Evolutionary conservation across 2,113 vertebrate species (phyloP).

Genomic region (Orthochromis indermauri): DNA sequence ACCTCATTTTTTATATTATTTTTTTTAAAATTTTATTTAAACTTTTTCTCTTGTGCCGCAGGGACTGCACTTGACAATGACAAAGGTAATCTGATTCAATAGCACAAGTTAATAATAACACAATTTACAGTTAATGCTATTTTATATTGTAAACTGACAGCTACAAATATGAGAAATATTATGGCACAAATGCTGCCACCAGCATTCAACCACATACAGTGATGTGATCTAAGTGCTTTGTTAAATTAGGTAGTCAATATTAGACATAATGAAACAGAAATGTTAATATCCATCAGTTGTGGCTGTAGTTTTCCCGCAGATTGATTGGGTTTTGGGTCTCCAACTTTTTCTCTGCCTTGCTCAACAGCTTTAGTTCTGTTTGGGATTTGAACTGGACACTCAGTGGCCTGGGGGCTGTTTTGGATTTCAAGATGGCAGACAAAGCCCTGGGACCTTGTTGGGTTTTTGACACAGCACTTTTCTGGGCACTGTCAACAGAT

Average conservation of each 20-base stretch:
- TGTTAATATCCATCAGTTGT: slow-evolving; percentile 17
- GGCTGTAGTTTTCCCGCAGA: slow-evolving; percentile 49
- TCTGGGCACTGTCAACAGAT: not conserved
- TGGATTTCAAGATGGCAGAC: not conserved
- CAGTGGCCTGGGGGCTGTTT: not conserved
- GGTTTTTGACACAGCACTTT: not conserved
- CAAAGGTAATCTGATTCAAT: not conserved
- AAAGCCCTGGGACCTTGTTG: not conserved
- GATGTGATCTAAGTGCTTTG: not conserved
- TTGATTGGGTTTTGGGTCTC: not conserved
- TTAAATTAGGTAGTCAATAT: not conserved
- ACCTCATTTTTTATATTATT: accelerated
- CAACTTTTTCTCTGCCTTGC: not conserved
- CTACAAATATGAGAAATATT: not conserved
- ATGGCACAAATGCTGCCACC: not conserved
- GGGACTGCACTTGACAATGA: not conserved
- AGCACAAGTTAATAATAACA: not conserved
- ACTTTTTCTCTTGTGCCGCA: accelerated
- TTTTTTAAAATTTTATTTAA: accelerated
- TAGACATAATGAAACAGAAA: not conserved
- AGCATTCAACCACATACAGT: not conserved
- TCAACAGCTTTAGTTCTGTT: not conserved
- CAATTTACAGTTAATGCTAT: not conserved
- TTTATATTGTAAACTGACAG: not conserved
- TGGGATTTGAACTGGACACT: not conserved